These are phyloP conservation scores for Hydropsyche betteni DNA, from an alignment of 2,888 invertebrate genomes.

Conservation along the genomic window DNA sequence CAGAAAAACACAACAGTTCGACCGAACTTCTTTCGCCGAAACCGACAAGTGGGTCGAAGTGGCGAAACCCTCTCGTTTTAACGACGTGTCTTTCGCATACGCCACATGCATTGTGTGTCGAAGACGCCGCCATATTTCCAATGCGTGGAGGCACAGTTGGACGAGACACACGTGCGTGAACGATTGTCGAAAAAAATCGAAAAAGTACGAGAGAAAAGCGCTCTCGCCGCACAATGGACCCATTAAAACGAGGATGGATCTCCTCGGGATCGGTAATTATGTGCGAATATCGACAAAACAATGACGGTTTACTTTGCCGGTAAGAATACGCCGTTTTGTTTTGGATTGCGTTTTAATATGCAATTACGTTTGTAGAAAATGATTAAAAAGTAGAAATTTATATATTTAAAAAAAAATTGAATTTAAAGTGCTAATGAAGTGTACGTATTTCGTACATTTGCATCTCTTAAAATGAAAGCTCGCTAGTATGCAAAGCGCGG, in stretches of 20 bases:
- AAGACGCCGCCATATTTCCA: neutral
- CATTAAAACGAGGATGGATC: constrained; percentile 4
- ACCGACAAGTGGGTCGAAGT: constrained; percentile 18
- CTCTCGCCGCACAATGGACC: constrained; percentile 15
- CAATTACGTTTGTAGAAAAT: no score
- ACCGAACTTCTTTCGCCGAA: neutral
- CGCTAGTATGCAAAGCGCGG: no score
- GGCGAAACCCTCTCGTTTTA: constrained; percentile 18
- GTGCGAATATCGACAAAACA: constrained; percentile 2
- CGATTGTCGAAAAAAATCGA: neutral
- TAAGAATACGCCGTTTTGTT: no score
- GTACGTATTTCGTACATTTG: no score
- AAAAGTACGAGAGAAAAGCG: neutral
- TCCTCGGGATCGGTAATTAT: constrained; percentile 6
- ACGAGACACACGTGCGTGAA: constrained; percentile 2
- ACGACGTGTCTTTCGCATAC: neutral
- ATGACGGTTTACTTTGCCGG: no score
- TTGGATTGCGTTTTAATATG: no score
- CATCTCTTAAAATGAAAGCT: no score
- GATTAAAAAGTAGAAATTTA: no score
- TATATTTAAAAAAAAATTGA: no score
- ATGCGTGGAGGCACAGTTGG: neutral
- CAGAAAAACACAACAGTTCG: neutral
- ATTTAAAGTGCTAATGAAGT: no score
- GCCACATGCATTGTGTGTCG: no score